A percentile compares a stretch with the other conserved stretches of the same genome.
Conservation (phyloP, 2,888 invertebrate species). For the Dendrolimus houi region DNA sequence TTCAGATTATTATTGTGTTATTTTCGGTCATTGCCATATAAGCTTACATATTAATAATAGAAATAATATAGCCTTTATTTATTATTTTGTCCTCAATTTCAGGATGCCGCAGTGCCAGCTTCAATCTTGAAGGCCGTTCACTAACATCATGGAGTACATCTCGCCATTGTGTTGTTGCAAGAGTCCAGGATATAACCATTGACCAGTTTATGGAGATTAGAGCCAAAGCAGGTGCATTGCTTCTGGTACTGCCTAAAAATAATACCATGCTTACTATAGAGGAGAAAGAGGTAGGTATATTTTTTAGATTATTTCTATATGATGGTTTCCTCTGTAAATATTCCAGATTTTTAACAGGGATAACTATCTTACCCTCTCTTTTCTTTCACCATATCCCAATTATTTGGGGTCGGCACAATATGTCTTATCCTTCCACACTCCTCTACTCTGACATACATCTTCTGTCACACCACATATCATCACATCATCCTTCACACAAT, state of each 20-base stretch:
- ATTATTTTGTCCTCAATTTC: neutral
- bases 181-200: constrained; percentile 86
- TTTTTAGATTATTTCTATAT: no score
- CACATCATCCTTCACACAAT: no score
- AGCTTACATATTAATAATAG: neutral
- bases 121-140: constrained; percentile 93
- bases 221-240: constrained; percentile 88
- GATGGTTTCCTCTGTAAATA: no score
- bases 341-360: no score
- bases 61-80: neutral
- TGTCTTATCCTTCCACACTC: no score
- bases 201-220: constrained; percentile 86
- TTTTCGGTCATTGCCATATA: no score
- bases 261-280: constrained; percentile 78
- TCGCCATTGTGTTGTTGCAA: constrained; percentile 91
- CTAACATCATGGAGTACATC: constrained; percentile 89
- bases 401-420: no score
- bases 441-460: no score
- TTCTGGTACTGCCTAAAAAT: constrained; percentile 89
- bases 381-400: no score
- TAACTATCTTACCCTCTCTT: no score
- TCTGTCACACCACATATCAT: no score
- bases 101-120: constrained; percentile 91
- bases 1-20: no score
- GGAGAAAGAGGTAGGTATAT: constrained; percentile 79